These are phyloP conservation scores for Champsocephalus gunnari DNA, from an alignment of 2,797 vertebrate species.

Conservation along the genomic window DNA sequence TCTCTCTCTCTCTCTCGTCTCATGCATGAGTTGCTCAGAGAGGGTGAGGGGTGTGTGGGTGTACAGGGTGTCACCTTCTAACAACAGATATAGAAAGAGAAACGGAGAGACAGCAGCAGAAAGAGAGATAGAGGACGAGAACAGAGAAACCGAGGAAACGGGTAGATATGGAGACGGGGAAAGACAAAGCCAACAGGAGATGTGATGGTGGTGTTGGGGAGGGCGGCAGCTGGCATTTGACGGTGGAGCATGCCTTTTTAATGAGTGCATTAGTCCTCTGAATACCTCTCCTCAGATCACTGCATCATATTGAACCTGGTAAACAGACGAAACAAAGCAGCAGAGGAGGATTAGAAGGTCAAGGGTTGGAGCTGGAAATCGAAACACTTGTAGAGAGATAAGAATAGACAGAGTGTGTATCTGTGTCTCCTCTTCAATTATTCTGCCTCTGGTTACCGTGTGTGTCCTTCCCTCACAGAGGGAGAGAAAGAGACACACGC, in stretches of 20 bases:
- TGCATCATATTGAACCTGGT: conserved; percentile 55
- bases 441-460: conserved; percentile 29
- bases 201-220: conserved; percentile 33
- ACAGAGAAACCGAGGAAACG: conserved; percentile 65
- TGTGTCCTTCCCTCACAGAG: conserved; percentile 30
- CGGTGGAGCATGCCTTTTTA: conserved; percentile 84
- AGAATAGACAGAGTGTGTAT: conserved; percentile 50
- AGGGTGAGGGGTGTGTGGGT: conserved; percentile 69
- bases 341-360: conserved; percentile 64
- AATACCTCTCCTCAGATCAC: conserved; percentile 75
- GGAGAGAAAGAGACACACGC: conserved; percentile 16
- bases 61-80: conserved; percentile 77
- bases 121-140: conserved; percentile 53
- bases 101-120: conserved; percentile 60
- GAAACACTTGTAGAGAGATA: conserved; percentile 55
- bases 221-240: conserved; percentile 82
- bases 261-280: conserved; percentile 81
- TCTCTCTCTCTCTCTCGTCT: conserved; percentile 26
- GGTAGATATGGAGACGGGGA: conserved; percentile 49
- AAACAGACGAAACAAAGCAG: conserved; percentile 47
- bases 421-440: conserved; percentile 53
- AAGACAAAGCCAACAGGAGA: conserved; percentile 67
- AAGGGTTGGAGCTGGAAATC: conserved; percentile 44
- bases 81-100: conserved; percentile 76
- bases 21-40: conserved; percentile 69